Evolutionary conservation across 2,888 invertebrate species (phyloP), one percentile per base, ranked within the genome.

Genomic region (Schizaphis graminum): DNA sequence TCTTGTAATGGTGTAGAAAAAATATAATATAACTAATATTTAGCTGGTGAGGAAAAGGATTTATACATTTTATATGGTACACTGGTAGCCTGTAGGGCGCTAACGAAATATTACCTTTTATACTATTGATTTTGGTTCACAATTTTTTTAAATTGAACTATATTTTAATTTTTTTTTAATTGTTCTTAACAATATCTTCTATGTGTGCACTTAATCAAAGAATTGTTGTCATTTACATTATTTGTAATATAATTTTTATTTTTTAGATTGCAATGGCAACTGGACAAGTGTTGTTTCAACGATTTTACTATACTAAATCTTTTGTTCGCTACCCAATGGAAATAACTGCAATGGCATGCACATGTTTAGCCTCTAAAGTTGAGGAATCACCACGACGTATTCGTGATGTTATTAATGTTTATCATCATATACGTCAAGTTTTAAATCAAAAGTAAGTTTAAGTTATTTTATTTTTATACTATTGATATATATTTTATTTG

Each of bases 281-380:
- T 0, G 99, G 99, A 49, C 99, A 99, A 96, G 99, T 99, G 94
- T 97, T 99, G 95, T 98, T 99, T 95, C 99, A 99, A 96, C 97
- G 99, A 95, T 99, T 99, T 96, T 99, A 99, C 96, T 99, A 99
- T 96, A 98, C 98, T 56, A 99, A 99, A 96, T 99, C 99, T 89
- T 98, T 99, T 96, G 99, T 99, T 88, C 97, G 99, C 95, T 98
- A 99, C 96, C 98, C 98, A 94, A 99, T 99, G 97, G 99, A 99
- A 96, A 98, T 98, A 57, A 98, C 99, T 95, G 99, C 99, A 16
- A 99, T 99, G 99, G 99, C 99, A 41, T 99, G 99, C 96, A 97
- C 99, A 90, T 98, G 98, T 96, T 96, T 99, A 95, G 99, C 99
- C n/a, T 99, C 99, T 44, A 99, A 99, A 97, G 99, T 99, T 93